These are phyloP conservation scores for Indicator maculatus DNA, from an alignment of 2,113 vertebrate genomes.

Conservation along the genomic window DNA sequence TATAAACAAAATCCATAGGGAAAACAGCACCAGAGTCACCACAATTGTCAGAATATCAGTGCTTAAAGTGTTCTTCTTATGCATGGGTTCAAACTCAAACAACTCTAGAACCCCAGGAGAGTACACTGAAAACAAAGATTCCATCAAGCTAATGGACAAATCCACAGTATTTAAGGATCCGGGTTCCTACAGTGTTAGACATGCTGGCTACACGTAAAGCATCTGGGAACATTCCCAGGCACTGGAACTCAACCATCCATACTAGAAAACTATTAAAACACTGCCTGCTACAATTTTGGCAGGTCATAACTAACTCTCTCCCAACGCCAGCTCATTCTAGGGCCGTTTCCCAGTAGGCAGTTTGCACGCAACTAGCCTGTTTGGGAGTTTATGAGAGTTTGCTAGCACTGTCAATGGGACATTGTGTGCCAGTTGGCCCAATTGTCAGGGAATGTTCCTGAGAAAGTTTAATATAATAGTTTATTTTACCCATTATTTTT, in stretches of 20 bases:
- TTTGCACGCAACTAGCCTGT: background rate
- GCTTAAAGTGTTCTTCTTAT: background rate
- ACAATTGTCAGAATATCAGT: background rate
- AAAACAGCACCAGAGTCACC: background rate
- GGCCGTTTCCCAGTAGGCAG: background rate
- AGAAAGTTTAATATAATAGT: slow-evolving; percentile 19
- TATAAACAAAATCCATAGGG: background rate
- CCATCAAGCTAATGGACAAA: background rate
- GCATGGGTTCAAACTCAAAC: background rate
- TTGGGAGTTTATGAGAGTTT: slow-evolving; percentile 17
- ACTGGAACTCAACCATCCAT: background rate
- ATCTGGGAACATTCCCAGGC: slow-evolving; percentile 33
- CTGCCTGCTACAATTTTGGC: slow-evolving; percentile 33
- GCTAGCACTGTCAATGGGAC: slow-evolving; percentile 17
- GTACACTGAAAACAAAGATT: background rate
- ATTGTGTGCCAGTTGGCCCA: slow-evolving; percentile 31
- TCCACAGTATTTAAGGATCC: background rate
- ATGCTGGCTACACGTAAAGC: background rate
- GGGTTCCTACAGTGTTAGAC: background rate
- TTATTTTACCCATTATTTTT: slow-evolving; percentile 15
- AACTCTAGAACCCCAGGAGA: background rate
- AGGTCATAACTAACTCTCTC: slow-evolving; percentile 7
- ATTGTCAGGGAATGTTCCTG: slow-evolving; percentile 48
- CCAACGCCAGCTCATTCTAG: slow-evolving; percentile 26
- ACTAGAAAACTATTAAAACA: slow-evolving; percentile 26